phyloP scores from a whole-genome alignment of 2,797 vertebrate species.

The Sardinella longiceps region DNA sequence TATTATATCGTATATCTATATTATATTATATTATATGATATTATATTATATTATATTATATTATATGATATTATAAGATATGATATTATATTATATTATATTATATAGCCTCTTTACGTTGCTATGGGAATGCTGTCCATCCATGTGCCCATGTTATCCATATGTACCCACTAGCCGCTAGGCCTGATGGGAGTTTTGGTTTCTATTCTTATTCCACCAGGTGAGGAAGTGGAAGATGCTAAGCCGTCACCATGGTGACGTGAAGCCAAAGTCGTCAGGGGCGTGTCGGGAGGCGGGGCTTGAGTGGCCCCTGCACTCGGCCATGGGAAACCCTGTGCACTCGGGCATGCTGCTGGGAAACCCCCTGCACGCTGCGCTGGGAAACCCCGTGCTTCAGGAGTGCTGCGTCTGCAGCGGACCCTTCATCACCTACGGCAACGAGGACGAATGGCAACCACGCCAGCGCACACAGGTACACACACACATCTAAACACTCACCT shows the following conservation, averaged over 20 bases:
- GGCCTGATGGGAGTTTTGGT: neutral
- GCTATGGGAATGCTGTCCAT: no score
- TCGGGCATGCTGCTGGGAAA: no score
- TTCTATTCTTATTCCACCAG: conserved; percentile 53
- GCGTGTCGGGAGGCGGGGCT: conserved; percentile 59
- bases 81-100: no score
- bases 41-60: no score
- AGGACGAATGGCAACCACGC: conserved; percentile 80
- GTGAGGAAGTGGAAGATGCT: conserved; percentile 82
- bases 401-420: conserved; percentile 80
- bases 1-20: no score
- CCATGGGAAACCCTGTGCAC: no score
- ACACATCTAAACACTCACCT: neutral
- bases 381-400: conserved; percentile 76
- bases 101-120: no score
- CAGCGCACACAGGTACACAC: conserved; percentile 74
- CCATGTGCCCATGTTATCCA: no score
- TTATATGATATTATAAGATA: no score
- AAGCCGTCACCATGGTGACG: conserved; percentile 69
- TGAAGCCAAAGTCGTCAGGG: conserved; percentile 63
- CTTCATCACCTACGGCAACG: conserved; percentile 74
- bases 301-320: conserved; percentile 57
- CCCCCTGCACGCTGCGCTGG: conserved; percentile 72
- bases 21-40: no score
- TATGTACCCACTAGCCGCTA: no score